Evolutionary conservation across 2,888 invertebrate species (phyloP).

Genomic region (Stegophylla sp.): DNA sequence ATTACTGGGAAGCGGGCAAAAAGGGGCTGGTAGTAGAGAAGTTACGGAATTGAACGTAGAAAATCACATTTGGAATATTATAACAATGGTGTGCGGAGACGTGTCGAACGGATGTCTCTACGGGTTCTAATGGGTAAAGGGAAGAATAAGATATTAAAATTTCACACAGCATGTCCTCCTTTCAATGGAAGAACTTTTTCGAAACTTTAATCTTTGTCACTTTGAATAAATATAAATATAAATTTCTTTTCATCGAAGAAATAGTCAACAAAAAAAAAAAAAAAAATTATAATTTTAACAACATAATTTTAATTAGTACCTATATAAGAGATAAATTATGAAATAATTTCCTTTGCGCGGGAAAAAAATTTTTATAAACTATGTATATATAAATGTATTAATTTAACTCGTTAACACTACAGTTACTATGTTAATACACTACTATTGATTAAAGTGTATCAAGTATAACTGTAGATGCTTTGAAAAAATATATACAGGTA

Average conservation of each 20-base stretch:
- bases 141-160: slow-evolving; percentile 48
- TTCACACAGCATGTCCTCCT: slow-evolving; percentile 23
- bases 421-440: too few relatives aligned
- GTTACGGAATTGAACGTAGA: slow-evolving; percentile 39
- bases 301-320: slow-evolving; percentile 21
- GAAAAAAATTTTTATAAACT: not conserved
- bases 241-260: slow-evolving; percentile 15
- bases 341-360: not conserved
- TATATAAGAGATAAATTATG: too few relatives aligned
- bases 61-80: slow-evolving; percentile 53
- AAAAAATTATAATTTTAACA: slow-evolving; percentile 10
- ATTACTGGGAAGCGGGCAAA: not conserved
- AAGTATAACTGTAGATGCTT: too few relatives aligned
- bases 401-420: too few relatives aligned
- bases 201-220: slow-evolving; percentile 47
- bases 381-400: too few relatives aligned
- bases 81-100: slow-evolving; percentile 40
- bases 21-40: slow-evolving; percentile 3
- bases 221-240: slow-evolving; percentile 41
- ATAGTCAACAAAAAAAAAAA: slow-evolving; percentile 3
- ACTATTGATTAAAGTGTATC: too few relatives aligned
- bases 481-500: too few relatives aligned
- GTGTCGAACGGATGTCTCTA: slow-evolving; percentile 48
- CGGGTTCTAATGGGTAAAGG: slow-evolving; percentile 27
- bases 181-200: slow-evolving; percentile 45